Percentiles rank a stretch among this genome's conserved stretches.
These are phyloP conservation scores for Phycodurus eques DNA, from an alignment of 2,113 vertebrate genomes.

Conservation along the genomic window DNA sequence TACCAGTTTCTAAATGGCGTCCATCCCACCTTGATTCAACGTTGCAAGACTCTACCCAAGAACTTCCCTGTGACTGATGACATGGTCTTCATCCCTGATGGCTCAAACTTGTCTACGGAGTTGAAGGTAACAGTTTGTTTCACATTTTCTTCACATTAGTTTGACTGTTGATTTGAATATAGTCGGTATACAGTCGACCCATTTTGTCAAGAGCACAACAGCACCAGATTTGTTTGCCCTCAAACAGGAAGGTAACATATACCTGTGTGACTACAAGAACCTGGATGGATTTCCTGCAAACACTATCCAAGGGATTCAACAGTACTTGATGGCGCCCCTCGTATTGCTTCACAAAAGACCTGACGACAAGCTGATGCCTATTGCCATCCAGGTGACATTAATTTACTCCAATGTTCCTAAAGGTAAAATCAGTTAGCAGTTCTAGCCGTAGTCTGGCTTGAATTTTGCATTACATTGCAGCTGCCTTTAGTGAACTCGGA, in stretches of 20 bases:
- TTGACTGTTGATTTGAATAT: neutral
- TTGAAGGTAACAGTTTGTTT: slow-evolving; percentile 69
- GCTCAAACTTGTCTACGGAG: slow-evolving; percentile 72
- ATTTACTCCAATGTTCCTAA: slow-evolving; percentile 53
- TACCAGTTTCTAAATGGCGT: slow-evolving; percentile 87
- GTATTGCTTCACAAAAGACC: no score
- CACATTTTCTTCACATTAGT: neutral
- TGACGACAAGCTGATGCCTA: no score
- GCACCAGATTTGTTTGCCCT: neutral
- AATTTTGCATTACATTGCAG: slow-evolving; percentile 2
- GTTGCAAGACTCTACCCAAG: slow-evolving; percentile 72
- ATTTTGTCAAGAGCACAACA: neutral
- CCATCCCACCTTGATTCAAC: slow-evolving; percentile 83
- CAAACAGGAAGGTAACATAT: slow-evolving; percentile 76
- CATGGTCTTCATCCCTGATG: slow-evolving; percentile 19
- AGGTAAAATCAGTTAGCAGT: slow-evolving; percentile 29
- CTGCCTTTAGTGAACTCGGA: no score
- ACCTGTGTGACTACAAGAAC: slow-evolving; percentile 72
- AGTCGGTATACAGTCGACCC: neutral
- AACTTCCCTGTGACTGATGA: slow-evolving; percentile 80
- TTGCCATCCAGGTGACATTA: no score
- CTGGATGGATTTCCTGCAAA: slow-evolving; percentile 64
- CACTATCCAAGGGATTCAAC: slow-evolving; percentile 39
- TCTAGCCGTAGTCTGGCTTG: slow-evolving; percentile 68
- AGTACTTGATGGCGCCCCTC: no score